Evolutionary conservation across 30 jellyfish, hydroid and myxozoan genomes (phyloP), one percentile per base, ranked within the genome.

Genomic region (Pseudorhiza aurosa): DNA sequence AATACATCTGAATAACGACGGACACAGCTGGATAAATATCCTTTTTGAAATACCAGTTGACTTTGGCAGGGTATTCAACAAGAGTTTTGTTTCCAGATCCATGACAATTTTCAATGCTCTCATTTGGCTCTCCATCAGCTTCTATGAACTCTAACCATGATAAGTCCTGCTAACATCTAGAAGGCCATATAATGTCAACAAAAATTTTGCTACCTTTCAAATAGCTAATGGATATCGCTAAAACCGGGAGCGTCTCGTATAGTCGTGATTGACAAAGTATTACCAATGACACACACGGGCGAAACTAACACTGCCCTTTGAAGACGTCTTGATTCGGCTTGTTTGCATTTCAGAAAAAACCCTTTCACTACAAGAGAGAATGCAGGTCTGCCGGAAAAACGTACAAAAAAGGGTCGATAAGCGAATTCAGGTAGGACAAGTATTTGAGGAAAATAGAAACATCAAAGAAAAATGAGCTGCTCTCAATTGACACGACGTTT

Each of bases 371-470:
- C 72, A 17, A 19, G 40, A 9, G 86, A 51, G 24, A 73, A 73
- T 25, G 86, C 86, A n/a, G 86, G 86, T 26, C 86, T 39, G 1
- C 86, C 86, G 51, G n/a, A n/a, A 73, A 73, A 4, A 73, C 86
- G 49, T 73, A 73, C 44, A 73, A 57, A 57, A 73, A 73, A 0
- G 86, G 86, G 58, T 73, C 55, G 74, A 73, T 28, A 14, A 73
- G 42, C 27, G 86, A 73, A 35, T 73, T 73, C 26, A 73, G 32
- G 42, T 73, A 73, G 2, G 86, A 43, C 51, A 73, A 37, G 35
- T 73, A 73, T 24, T 73, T 73, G 49, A 73, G 75, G 12, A 44
- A 29, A 22, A 73, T 37, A 17, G 75, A 25, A n/a, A 39, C 65
- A 4, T 55, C 50, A 24, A 5, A 51, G 25, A 73, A 73, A 65